phyloP scores from a whole-genome alignment of 2,888 invertebrate species.

The Eudemis profundana region DNA sequence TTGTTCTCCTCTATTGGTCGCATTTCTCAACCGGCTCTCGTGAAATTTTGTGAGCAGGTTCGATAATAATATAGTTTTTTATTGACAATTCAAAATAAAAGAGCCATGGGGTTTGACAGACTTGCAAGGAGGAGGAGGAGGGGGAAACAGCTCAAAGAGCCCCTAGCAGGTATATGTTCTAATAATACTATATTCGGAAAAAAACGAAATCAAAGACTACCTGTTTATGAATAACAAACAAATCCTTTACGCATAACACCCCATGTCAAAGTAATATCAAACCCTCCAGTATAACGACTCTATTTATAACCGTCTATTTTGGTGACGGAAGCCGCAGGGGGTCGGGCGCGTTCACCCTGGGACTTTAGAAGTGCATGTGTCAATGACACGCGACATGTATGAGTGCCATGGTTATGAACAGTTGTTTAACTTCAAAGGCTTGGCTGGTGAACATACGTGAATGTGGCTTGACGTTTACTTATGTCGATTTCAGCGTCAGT shows the following conservation, averaged over 20 bases:
- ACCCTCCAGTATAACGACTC: constrained; percentile 34
- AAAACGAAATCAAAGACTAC: not conserved
- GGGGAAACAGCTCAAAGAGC: too few relatives aligned
- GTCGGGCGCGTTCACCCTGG: constrained; percentile 54
- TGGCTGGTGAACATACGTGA: not conserved
- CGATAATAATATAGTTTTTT: too few relatives aligned
- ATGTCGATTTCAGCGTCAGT: too few relatives aligned
- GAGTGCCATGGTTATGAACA: constrained; percentile 4
- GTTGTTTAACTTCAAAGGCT: not conserved
- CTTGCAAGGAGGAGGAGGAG: too few relatives aligned
- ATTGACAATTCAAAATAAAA: too few relatives aligned
- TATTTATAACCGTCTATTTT: constrained; percentile 55
- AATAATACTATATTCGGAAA: too few relatives aligned
- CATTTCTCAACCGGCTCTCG: too few relatives aligned
- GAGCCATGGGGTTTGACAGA: too few relatives aligned
- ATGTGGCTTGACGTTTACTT: too few relatives aligned
- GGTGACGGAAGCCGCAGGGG: constrained; percentile 60
- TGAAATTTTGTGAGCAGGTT: too few relatives aligned
- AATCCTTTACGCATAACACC: not conserved
- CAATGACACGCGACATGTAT: constrained; percentile 25
- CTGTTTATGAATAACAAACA: not conserved
- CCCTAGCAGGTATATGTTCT: too few relatives aligned
- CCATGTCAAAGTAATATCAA: constrained; percentile 37
- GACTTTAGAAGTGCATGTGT: constrained; percentile 19
- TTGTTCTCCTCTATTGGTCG: too few relatives aligned